Evolutionary conservation across 2,797 vertebrate genomes (phyloP).

Genomic region (Enteromius anoplus): DNA sequence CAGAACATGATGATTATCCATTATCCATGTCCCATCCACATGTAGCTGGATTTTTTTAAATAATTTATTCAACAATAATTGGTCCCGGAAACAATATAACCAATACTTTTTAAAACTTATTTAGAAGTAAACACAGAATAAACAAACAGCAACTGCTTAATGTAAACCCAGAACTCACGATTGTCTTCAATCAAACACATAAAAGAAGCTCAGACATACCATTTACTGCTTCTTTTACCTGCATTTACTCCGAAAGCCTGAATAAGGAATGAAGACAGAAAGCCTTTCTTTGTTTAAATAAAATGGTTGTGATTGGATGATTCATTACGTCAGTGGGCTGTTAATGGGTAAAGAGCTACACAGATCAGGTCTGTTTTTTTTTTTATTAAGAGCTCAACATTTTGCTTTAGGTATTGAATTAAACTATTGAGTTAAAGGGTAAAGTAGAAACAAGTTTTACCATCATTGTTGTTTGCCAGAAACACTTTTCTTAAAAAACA

Average conservation of each 20-base stretch:
- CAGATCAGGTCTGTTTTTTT: not conserved
- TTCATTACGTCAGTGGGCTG: not conserved
- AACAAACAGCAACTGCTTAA: conserved; percentile 9
- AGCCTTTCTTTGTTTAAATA: conserved; percentile 28
- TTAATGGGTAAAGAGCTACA: conserved; percentile 8
- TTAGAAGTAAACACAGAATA: conserved; percentile 6
- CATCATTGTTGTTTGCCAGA: not conserved
- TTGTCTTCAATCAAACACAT: not conserved
- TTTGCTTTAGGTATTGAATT: not conserved
- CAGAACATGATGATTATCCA: not conserved
- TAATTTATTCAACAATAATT: not conserved
- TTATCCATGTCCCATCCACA: not conserved
- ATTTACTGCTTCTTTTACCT: not conserved
- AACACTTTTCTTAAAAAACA: not conserved
- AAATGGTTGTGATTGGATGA: not conserved
- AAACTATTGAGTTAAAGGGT: not conserved
- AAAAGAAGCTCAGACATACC: not conserved
- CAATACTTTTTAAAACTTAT: not conserved
- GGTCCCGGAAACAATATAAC: not conserved
- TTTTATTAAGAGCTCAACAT: not conserved
- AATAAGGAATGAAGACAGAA: conserved; percentile 40
- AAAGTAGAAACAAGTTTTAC: not conserved
- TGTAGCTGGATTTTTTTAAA: not conserved
- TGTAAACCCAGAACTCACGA: not conserved
- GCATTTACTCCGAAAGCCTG: not conserved